Conservation (phyloP, 2,888 invertebrate genomes). For the Dasypolia templi region DNA sequence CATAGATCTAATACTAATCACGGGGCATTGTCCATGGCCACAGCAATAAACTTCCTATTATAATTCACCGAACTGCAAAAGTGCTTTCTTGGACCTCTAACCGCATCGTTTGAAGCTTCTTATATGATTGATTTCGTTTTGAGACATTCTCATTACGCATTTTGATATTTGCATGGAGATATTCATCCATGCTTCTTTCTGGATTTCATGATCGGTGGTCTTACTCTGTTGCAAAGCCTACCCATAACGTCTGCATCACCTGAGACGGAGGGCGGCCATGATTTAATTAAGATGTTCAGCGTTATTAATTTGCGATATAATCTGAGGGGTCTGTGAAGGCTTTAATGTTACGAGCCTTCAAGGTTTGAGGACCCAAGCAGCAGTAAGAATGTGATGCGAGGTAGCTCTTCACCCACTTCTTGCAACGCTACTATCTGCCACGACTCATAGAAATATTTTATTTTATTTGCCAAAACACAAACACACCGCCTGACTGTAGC, state of each 20-base stretch:
- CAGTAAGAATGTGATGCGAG: background rate
- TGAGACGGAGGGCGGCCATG: background rate
- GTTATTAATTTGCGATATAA: background rate
- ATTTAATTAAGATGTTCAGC: background rate
- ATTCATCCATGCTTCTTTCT: background rate
- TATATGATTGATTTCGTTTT: background rate
- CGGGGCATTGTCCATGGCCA: conserved; percentile 11
- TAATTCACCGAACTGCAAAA: conserved; percentile 24
- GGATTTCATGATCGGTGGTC: background rate
- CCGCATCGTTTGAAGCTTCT: conserved; percentile 8
- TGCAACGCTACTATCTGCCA: background rate
- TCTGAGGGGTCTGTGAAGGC: background rate
- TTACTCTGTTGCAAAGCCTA: background rate
- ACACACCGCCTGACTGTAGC: conserved; percentile 2
- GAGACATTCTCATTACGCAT: background rate
- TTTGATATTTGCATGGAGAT: conserved; percentile 3
- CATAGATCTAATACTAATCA: background rate
- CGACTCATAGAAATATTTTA: background rate
- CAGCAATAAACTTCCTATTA: conserved; percentile 3
- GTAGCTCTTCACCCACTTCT: too few relatives aligned
- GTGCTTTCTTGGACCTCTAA: conserved; percentile 24
- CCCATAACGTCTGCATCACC: background rate
- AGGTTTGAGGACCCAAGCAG: background rate
- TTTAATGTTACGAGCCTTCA: background rate
- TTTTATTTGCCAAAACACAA: conserved; percentile 1